phyloP scores from a whole-genome alignment of 2,888 invertebrate genomes.

The Artemia sinica region DNA sequence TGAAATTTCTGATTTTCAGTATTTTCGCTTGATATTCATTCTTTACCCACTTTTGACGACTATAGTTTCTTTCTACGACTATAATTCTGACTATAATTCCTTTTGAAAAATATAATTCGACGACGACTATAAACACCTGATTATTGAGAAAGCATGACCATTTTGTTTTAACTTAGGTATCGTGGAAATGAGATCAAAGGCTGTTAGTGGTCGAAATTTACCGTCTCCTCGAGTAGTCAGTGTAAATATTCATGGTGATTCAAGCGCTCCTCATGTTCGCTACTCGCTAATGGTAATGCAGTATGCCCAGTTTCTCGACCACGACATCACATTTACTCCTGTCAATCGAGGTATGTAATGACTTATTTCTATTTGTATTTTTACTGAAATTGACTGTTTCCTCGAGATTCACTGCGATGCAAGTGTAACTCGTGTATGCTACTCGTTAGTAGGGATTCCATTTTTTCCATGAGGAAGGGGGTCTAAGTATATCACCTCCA shows the following conservation, averaged over 20 bases:
- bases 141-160: neutral
- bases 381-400: neutral
- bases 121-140: no score
- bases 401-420: no score
- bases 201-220: constrained; percentile 29
- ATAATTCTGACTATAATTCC: no score
- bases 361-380: neutral
- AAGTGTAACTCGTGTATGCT: no score
- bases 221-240: constrained; percentile 37
- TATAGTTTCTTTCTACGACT: no score
- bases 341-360: constrained; percentile 32
- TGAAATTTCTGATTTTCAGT: no score
- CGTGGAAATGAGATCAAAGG: constrained; percentile 26
- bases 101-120: no score
- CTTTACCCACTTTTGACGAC: no score
- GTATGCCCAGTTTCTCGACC: constrained; percentile 41
- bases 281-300: constrained; percentile 40
- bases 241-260: constrained; percentile 35
- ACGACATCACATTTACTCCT: constrained; percentile 40
- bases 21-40: no score
- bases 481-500: no score
- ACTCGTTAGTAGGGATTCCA: no score
- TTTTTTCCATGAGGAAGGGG: no score
- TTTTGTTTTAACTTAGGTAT: constrained; percentile 25
- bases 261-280: constrained; percentile 34